Base-by-base conservation (phyloP, 2,888 invertebrate species). In the Scaptomyza tumidula region DNA sequence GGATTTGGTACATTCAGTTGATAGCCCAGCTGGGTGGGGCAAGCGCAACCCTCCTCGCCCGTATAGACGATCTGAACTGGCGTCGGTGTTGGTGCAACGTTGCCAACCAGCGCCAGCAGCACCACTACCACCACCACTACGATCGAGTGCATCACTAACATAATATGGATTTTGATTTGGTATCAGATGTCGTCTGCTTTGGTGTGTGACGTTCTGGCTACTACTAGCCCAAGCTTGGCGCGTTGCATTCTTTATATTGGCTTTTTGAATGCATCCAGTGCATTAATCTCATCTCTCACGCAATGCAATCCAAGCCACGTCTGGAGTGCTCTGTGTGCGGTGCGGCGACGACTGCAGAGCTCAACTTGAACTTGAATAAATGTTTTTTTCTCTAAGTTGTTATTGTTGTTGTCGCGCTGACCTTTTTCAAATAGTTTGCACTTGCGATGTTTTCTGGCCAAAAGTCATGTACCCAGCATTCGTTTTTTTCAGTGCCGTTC, bases 1-100 rank as follows among this genome's bases (percentile, higher is more conserved):
- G 80, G 71, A 11, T 72, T 73, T 43, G 92, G 91, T 16, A 89
- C 71, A 65, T 83, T 85, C 3, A 90, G 71, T 44, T 85, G 75
- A 58, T 88, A 91, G 52, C 89, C 85, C 49, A 91, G 59, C 27
- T 73, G 71, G n/a, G 79, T 77, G 50, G 85, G 87, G 46, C 91
- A 91, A 27, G 72, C 89, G 59, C 91, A 91, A 31, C 83, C 85
- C 19, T 90, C 86, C 13, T 90, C 87, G 2, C 89, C 90, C 31
- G 86, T 88, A 43, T 90, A 90, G 16, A 90, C 76, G 5, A 90
- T 74, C 65, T 91, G 80, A 1, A 89, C 75, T 53, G 90, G 86
- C 2, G 63, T 13, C 13, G 78, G 78, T 0, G 70, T 67, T 6
- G 63, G 53, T 10, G 48, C 41, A 24, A 48, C 60, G 7, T 33